A percentile compares a stretch with the other conserved stretches of the same genome.
phyloP scores from a whole-genome alignment of 1,140 invertebrate genomes.

The Bicyclus anynana region DNA sequence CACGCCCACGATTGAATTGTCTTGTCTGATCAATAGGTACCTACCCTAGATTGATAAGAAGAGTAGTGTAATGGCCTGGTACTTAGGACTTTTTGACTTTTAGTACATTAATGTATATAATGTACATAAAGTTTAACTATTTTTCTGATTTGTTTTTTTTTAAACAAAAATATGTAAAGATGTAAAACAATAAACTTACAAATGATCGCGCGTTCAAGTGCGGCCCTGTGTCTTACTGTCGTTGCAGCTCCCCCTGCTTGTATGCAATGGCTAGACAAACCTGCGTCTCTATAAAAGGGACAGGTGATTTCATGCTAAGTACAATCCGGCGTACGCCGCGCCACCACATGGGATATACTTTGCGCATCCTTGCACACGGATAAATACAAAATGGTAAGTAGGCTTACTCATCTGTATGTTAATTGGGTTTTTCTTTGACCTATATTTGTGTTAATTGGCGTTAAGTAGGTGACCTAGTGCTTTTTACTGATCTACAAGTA shows the following conservation, averaged over 20 bases:
- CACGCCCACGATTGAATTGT: too few relatives aligned
- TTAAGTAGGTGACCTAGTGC: background rate
- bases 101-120: too few relatives aligned
- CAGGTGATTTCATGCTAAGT: conserved; percentile 68
- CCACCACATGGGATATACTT: conserved; percentile 57
- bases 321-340: conserved; percentile 64
- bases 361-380: conserved; percentile 32
- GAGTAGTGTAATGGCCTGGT: too few relatives aligned
- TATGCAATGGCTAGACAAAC: conserved; percentile 70
- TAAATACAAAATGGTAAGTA: conserved; percentile 55
- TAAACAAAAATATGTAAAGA: conserved; percentile 3
- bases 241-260: conserved; percentile 63
- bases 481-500: background rate
- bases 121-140: too few relatives aligned
- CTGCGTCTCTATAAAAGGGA: conserved; percentile 74
- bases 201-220: conserved; percentile 26
- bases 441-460: background rate
- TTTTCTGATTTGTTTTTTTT: background rate
- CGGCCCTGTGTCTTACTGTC: conserved; percentile 58
- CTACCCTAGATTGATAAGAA: too few relatives aligned
- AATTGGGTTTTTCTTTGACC: background rate
- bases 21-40: too few relatives aligned
- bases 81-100: too few relatives aligned
- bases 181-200: background rate
- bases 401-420: conserved; percentile 1